phyloP scores from a whole-genome alignment of 2,888 invertebrate species.

The Cephus spinipes region DNA sequence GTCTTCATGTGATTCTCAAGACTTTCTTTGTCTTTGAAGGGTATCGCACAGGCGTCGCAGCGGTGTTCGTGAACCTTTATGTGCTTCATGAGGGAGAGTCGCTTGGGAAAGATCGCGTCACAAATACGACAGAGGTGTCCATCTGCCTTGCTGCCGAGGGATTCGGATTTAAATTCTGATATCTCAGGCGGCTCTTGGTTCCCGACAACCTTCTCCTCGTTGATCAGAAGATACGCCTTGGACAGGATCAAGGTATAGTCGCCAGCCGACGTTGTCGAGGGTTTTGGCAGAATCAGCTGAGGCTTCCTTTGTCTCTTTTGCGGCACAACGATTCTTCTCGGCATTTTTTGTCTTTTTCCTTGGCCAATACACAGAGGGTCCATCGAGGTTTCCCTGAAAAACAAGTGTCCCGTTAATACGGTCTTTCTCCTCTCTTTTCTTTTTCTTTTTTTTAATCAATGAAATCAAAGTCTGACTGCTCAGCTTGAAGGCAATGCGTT shows the following conservation, averaged over 20 bases:
- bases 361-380: constrained; percentile 13
- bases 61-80: background rate
- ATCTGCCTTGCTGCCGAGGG: background rate
- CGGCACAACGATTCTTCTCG: background rate
- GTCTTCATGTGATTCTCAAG: background rate
- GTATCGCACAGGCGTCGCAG: background rate
- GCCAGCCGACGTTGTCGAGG: background rate
- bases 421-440: background rate
- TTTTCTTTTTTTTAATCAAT: background rate
- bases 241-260: constrained; percentile 10
- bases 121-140: background rate
- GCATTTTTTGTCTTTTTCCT: constrained; percentile 9
- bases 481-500: background rate
- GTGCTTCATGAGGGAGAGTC: background rate
- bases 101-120: background rate
- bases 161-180: background rate
- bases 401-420: background rate
- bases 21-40: background rate
- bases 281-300: constrained; percentile 15
- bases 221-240: constrained; percentile 3
- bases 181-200: background rate
- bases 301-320: constrained; percentile 1
- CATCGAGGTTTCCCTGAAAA: constrained; percentile 15
- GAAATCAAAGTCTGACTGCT: background rate
- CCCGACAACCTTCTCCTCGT: background rate